These are phyloP conservation scores for Anoplius nigerrimus DNA, from an alignment of 2,888 invertebrate genomes.

Conservation along the genomic window DNA sequence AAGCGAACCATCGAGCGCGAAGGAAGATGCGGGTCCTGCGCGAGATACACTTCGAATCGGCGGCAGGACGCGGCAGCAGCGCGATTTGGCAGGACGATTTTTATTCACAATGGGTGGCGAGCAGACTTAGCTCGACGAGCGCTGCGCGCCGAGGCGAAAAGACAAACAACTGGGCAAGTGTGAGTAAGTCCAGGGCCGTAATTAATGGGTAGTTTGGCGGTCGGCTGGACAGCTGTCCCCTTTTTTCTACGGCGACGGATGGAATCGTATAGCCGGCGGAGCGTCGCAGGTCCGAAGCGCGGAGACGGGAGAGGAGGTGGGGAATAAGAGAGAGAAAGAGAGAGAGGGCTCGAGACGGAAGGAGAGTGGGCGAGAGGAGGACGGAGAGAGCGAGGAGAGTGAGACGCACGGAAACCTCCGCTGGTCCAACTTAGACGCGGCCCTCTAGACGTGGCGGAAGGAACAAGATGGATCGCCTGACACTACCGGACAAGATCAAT, in stretches of 20 bases:
- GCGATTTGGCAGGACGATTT: constrained; percentile 58
- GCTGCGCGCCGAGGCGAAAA: constrained; percentile 35
- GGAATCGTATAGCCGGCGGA: constrained; percentile 60
- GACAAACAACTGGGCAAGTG: constrained; percentile 64
- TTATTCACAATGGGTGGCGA: constrained; percentile 48
- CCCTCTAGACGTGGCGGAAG: constrained; percentile 73
- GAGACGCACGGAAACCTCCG: constrained; percentile 40
- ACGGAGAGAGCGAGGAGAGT: constrained; percentile 62
- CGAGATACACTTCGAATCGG: no score
- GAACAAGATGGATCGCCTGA: constrained; percentile 76
- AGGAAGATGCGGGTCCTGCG: no score
- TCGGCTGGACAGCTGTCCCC: constrained; percentile 73
- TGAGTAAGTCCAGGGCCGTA: constrained; percentile 64
- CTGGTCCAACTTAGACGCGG: constrained; percentile 57
- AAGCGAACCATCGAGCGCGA: no score
- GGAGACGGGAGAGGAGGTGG: constrained; percentile 36
- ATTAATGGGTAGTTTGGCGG: constrained; percentile 74
- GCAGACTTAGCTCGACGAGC: constrained; percentile 28
- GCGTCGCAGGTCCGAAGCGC: constrained; percentile 57
- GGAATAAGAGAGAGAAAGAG: constrained; percentile 4
- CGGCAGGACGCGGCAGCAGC: no score
- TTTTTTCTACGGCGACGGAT: constrained; percentile 63
- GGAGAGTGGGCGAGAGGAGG: neutral
- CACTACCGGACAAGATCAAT: constrained; percentile 78
- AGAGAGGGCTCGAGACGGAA: neutral